A percentile compares a stretch with the other conserved stretches of the same genome.
These are phyloP conservation scores for Clarias gariepinus DNA, from an alignment of 2,113 vertebrate genomes.

Conservation along the genomic window DNA sequence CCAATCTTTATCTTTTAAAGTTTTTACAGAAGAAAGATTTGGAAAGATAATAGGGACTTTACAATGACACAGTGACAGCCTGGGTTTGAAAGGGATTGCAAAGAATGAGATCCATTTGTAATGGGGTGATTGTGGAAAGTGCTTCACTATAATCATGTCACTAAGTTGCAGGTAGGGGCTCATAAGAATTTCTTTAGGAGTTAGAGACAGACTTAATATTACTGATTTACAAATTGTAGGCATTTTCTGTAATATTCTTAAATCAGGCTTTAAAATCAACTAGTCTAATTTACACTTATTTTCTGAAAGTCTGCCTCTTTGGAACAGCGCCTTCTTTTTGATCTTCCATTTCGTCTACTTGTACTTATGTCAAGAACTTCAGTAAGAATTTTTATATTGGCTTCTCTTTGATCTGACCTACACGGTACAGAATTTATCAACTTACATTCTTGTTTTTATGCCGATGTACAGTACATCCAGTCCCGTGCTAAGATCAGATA, in stretches of 20 bases:
- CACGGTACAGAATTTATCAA: too few relatives aligned
- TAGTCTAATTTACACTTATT: too few relatives aligned
- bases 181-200: not conserved
- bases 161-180: not conserved
- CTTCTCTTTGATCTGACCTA: not conserved
- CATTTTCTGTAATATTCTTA: too few relatives aligned
- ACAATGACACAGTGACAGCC: not conserved
- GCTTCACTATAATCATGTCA: not conserved
- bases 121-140: not conserved
- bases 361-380: not conserved
- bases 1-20: too few relatives aligned
- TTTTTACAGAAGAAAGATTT: not conserved
- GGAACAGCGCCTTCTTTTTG: not conserved
- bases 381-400: not conserved
- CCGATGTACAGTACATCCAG: not conserved
- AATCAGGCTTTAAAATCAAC: too few relatives aligned
- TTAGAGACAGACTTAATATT: not conserved
- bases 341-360: not conserved
- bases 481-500: too few relatives aligned
- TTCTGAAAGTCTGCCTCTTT: too few relatives aligned
- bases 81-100: not conserved
- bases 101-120: not conserved
- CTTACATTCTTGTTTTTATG: not conserved
- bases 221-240: not conserved
- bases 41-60: not conserved